A percentile compares a stretch with the other conserved stretches of the same genome.
These are phyloP conservation scores for Zosterops lateralis DNA, from an alignment of 2,113 vertebrate species.

Conservation along the genomic window DNA sequence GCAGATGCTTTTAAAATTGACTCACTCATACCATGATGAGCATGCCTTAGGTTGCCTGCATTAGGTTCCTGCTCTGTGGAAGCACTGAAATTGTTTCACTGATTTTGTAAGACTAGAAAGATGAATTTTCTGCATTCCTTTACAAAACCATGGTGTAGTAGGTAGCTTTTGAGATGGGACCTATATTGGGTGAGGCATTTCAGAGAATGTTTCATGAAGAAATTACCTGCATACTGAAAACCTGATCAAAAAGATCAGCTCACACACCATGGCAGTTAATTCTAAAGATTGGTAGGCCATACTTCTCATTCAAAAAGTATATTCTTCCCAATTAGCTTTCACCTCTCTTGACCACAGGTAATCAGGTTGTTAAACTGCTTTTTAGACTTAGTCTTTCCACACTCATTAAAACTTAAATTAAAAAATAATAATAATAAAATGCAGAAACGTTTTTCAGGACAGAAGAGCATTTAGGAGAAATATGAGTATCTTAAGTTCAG, in stretches of 20 bases:
- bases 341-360: not conserved
- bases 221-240: not conserved
- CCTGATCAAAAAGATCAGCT: not conserved
- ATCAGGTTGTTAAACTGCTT: not conserved
- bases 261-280: not conserved
- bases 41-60: not conserved
- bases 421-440: not conserved
- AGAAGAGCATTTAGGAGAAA: not conserved
- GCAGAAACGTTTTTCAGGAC: not conserved
- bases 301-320: not conserved
- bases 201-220: not conserved
- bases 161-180: not conserved
- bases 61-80: not conserved
- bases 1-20: not conserved
- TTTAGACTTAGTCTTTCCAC: not conserved
- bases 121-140: not conserved
- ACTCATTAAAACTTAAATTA: not conserved
- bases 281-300: not conserved
- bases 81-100: not conserved
- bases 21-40: accelerated
- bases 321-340: not conserved
- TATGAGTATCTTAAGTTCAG: not conserved
- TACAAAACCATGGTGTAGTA: not conserved
- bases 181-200: not conserved
- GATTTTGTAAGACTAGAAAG: not conserved